These are phyloP conservation scores for Dasyurus viverrinus DNA, from an alignment of 2,113 vertebrate genomes.

Conservation along the genomic window DNA sequence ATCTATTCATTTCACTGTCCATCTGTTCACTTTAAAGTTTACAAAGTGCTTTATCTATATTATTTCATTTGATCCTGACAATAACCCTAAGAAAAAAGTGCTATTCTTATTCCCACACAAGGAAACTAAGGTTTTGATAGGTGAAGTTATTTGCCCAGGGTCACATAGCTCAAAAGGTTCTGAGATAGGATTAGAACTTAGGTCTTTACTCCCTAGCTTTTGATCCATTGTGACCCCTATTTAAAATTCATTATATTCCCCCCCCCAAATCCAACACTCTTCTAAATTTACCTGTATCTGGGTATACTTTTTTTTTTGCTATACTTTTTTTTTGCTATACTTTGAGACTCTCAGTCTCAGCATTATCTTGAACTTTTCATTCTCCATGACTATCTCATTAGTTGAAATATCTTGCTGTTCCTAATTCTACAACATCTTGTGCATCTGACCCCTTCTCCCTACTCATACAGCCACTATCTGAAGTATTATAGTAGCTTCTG, in stretches of 20 bases:
- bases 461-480: background rate
- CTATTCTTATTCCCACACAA: background rate
- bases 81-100: background rate
- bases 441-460: background rate
- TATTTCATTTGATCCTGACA: background rate
- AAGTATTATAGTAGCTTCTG: background rate
- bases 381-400: background rate
- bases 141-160: background rate
- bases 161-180: background rate
- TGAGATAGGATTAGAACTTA: background rate
- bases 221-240: background rate
- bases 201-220: background rate
- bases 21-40: background rate
- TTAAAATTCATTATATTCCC: background rate
- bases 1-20: background rate
- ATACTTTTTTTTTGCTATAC: too few relatives aligned
- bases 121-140: background rate
- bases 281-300: background rate
- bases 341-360: background rate
- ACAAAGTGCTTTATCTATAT: background rate
- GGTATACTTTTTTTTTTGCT: too few relatives aligned
- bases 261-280: background rate
- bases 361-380: background rate
- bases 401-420: background rate
- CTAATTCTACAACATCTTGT: background rate